Percentiles rank a stretch among this genome's conserved stretches.
phyloP scores from a whole-genome alignment of 2,797 vertebrate genomes.

The Thaleichthys pacificus region DNA sequence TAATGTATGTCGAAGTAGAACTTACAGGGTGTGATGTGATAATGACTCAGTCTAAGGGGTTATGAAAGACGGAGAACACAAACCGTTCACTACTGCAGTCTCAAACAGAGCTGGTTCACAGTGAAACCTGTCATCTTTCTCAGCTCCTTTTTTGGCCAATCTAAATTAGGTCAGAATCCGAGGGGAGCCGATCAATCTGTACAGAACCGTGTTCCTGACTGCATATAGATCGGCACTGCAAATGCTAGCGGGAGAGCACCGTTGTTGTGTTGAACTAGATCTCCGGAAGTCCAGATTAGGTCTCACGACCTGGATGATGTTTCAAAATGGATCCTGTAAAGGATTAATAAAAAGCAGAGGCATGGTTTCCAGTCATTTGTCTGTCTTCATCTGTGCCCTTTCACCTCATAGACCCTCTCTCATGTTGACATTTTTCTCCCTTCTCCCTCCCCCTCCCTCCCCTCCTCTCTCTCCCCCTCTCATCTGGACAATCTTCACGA shows the following conservation, averaged over 20 bases:
- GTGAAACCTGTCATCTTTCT: background rate
- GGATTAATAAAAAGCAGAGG: background rate
- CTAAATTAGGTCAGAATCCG: too few relatives aligned
- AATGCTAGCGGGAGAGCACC: background rate
- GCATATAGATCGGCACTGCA: background rate
- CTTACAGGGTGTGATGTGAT: too few relatives aligned
- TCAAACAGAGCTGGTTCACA: background rate
- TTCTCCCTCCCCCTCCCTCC: conserved; percentile 1
- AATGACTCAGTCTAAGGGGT: background rate
- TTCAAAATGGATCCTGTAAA: background rate
- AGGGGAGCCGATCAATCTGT: background rate
- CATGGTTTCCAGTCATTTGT: background rate
- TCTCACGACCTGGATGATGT: background rate
- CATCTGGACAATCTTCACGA: conserved; percentile 18
- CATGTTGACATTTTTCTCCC: background rate
- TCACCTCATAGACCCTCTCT: background rate
- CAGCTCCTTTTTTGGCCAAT: too few relatives aligned
- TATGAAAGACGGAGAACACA: background rate
- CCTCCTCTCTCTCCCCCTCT: background rate
- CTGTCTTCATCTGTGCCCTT: conserved; percentile 1
- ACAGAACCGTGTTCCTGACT: background rate
- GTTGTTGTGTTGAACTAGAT: background rate
- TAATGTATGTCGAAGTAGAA: background rate
- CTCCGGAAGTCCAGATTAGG: background rate
- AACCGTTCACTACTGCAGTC: background rate